Base-by-base conservation (phyloP, 2,888 invertebrate genomes). In the Leucoptera coffeella region DNA sequence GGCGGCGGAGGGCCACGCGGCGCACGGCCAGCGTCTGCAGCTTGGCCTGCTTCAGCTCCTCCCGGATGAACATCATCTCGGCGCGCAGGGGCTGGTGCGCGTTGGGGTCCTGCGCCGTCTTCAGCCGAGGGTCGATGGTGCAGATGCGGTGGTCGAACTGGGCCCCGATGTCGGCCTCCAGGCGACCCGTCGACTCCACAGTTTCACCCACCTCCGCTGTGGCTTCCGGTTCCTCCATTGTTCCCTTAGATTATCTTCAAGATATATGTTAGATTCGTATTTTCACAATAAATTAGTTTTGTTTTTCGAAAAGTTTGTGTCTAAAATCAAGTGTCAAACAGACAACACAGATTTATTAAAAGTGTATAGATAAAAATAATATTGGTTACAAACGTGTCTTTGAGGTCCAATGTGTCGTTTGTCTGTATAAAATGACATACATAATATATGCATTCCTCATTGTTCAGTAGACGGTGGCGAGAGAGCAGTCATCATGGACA, bases 401-500 rank as follows among this genome's bases (percentile, higher is more conserved):
- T n/a, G n/a, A n/a, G n/a, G n/a, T n/a, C n/a, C n/a, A n/a, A n/a
- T n/a, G n/a, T n/a, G n/a, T n/a, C n/a, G n/a, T n/a, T n/a, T n/a
- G n/a, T n/a, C n/a, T n/a, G n/a, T n/a, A n/a, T n/a, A n/a, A n/a
- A n/a, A n/a, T n/a, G n/a, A n/a, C n/a, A n/a, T n/a, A n/a, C n/a
- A n/a, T n/a, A n/a, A n/a, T n/a, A n/a, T n/a, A n/a, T n/a, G n/a
- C n/a, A n/a, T n/a, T n/a, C n/a, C n/a, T n/a, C n/a, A n/a, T n/a
- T n/a, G n/a, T 22, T 4, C 61, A 89, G 97, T 99, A 56, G 97
- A 99, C 54, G 97, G 97, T 46, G 97, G 97, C 23, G 89, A 97
- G 54, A 80, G 97, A 53, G 97, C 97, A 36, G 96, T 99, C n/a
- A 99, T 99, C 41, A 99, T 99, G 53, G 99, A 99, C 67, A 82